These are phyloP conservation scores for Caenorhabditis panamensis DNA, from an alignment of 2,888 invertebrate genomes.

Conservation along the genomic window DNA sequence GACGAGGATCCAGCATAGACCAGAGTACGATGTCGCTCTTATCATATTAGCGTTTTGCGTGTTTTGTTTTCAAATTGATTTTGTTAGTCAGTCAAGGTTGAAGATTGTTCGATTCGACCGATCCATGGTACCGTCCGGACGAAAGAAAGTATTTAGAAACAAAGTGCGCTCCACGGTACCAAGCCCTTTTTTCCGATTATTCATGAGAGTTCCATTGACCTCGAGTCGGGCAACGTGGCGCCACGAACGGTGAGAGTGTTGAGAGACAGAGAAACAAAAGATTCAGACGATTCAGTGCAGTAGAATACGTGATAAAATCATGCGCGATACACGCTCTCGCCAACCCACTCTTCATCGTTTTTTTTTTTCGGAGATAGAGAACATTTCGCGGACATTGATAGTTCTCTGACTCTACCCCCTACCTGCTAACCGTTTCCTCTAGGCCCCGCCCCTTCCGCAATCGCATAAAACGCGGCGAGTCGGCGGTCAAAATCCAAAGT, in stretches of 20 bases:
- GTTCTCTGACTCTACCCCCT: constrained; percentile 45
- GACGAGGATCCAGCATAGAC: no score
- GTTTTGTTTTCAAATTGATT: constrained; percentile 1
- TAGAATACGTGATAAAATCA: constrained; percentile 16
- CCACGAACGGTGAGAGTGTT: not conserved
- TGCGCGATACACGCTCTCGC: constrained; percentile 28
- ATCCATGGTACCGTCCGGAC: not conserved
- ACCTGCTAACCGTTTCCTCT: constrained; percentile 6
- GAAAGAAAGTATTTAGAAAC: no score
- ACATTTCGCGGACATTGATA: constrained; percentile 47
- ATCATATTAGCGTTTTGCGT: not conserved
- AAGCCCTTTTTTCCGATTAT: not conserved
- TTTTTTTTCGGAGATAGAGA: constrained; percentile 38
- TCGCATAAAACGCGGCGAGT: constrained; percentile 21
- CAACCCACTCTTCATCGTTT: not conserved
- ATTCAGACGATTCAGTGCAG: not conserved
- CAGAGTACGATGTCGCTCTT: no score
- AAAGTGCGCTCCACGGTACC: not conserved
- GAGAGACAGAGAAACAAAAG: constrained; percentile 7
- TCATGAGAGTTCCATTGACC: not conserved
- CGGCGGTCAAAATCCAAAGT: not conserved
- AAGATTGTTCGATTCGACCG: not conserved
- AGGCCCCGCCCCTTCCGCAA: constrained; percentile 34
- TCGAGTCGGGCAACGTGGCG: not conserved
- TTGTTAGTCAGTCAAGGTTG: not conserved